phyloP scores from a whole-genome alignment of 1,140 invertebrate species.

The Andrena cerasifolii region DNA sequence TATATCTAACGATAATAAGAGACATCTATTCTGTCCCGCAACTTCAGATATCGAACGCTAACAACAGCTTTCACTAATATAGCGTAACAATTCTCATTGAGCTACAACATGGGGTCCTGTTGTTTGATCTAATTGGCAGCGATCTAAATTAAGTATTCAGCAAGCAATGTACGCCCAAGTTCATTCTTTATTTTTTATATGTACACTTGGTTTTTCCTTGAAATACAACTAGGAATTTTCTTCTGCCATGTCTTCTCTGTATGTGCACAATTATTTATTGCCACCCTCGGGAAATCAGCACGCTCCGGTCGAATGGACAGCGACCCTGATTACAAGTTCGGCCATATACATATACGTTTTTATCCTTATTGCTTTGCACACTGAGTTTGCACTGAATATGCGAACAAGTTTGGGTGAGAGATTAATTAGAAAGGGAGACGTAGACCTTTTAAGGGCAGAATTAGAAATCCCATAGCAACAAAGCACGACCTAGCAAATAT shows the following conservation, averaged over 20 bases:
- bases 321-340: slow-evolving; percentile 56
- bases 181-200: slow-evolving; percentile 3
- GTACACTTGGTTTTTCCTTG: neutral
- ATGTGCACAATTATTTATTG: slow-evolving; percentile 57
- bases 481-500: slow-evolving; percentile 80
- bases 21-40: slow-evolving; percentile 25
- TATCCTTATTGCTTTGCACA: slow-evolving; percentile 64
- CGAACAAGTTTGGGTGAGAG: slow-evolving; percentile 62
- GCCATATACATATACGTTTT: slow-evolving; percentile 40
- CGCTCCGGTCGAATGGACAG: slow-evolving; percentile 52
- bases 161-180: slow-evolving; percentile 2
- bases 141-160: slow-evolving; percentile 2
- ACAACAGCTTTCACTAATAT: slow-evolving; percentile 29
- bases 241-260: slow-evolving; percentile 48
- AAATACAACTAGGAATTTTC: slow-evolving; percentile 41
- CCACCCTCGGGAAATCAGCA: slow-evolving; percentile 50
- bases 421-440: slow-evolving; percentile 63
- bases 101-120: slow-evolving; percentile 40
- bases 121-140: slow-evolving; percentile 43
- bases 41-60: slow-evolving; percentile 39
- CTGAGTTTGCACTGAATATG: slow-evolving; percentile 62
- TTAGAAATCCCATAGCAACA: slow-evolving; percentile 79
- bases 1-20: slow-evolving; percentile 3
- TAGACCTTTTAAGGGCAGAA: slow-evolving; percentile 71
- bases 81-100: slow-evolving; percentile 15